Evolutionary conservation across 1,140 invertebrate genomes (phyloP).

Genomic region (Achroia grisella): DNA sequence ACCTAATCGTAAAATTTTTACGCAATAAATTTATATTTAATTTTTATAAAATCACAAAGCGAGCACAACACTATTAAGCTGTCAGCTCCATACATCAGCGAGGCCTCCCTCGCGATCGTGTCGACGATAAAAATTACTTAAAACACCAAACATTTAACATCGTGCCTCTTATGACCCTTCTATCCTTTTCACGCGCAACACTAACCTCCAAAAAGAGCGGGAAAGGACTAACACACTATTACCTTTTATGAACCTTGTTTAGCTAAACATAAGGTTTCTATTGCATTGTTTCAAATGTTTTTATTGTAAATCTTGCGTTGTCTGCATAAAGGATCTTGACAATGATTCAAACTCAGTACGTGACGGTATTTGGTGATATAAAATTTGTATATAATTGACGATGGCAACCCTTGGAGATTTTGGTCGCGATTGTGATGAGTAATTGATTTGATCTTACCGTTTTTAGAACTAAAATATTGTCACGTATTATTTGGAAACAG

Average conservation of each 20-base stretch:
- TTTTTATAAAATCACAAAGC: constrained; percentile 19
- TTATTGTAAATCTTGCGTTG: constrained; percentile 52
- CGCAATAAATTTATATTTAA: constrained; percentile 5
- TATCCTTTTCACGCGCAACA: constrained; percentile 24
- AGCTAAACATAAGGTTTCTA: constrained; percentile 16
- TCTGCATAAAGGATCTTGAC: constrained; percentile 37
- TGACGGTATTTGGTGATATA: constrained; percentile 48
- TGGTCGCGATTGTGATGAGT: constrained; percentile 22
- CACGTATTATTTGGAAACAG: too few species aligned
- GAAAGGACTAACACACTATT: constrained; percentile 25
- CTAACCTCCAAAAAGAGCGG: constrained; percentile 6
- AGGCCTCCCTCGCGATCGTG: constrained; percentile 63
- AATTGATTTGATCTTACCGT: constrained; percentile 17
- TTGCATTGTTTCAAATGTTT: constrained; percentile 24
- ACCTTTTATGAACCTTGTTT: constrained; percentile 11
- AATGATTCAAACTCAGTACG: constrained; percentile 43
- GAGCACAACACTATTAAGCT: constrained; percentile 45
- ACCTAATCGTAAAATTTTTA: too few species aligned
- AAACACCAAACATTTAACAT: constrained; percentile 71
- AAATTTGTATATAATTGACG: constrained; percentile 40
- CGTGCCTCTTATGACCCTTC: constrained; percentile 33
- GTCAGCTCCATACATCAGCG: constrained; percentile 62
- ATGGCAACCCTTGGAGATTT: constrained; percentile 19
- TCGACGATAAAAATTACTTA: constrained; percentile 73
- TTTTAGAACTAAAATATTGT: too few species aligned